Evolutionary conservation across 2,888 invertebrate species (phyloP), one percentile per base, ranked within the genome.

Genomic region (Hypercompe scribonia): DNA sequence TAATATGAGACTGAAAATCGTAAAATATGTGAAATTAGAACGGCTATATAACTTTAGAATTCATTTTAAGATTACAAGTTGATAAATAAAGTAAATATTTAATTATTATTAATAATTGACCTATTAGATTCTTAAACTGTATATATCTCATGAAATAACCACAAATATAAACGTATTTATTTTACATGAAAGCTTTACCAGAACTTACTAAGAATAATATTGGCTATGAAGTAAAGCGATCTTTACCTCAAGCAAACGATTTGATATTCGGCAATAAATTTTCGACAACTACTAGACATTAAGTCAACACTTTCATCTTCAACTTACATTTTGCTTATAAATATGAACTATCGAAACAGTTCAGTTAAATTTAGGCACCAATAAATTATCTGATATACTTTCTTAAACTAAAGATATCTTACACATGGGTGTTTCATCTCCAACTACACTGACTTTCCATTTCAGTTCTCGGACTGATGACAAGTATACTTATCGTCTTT

Each of bases 181-280:
- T 39, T 65, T 34, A 28, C 13, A 21, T 8, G 13, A 65, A 71
- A 65, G 39, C 65, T 65, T 42, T 18, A 28, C 24, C 31, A 39
- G 50, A 54, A 58, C 21, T 34, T n/a, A 54, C 58, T 3, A 42
- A 66, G 58, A 58, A 66, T 54, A 71, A 71, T 66, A 71, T 66
- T 66, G 31, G 42, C 58, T 39, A 39, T 71, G 33, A 71, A 58
- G 39, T 66, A 71, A 42, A 58, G 50, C 42, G 58, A 65, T 50
- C 28, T 70, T 54, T 39, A 31, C 28, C 33, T 46, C 18, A 46
- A 34, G 63, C 42, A 63, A 24, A 39, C 31, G 65, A 54, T 58
- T 71, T 71, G 65, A 54, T 39, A 28, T 36, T n/a, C 54, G 39
- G 31, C 24, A 58, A 58, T 39, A 65, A 65, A 39, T 65, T 71